Base-by-base conservation (phyloP, 2,113 vertebrate species). In the Eudyptes chrysolophus region DNA sequence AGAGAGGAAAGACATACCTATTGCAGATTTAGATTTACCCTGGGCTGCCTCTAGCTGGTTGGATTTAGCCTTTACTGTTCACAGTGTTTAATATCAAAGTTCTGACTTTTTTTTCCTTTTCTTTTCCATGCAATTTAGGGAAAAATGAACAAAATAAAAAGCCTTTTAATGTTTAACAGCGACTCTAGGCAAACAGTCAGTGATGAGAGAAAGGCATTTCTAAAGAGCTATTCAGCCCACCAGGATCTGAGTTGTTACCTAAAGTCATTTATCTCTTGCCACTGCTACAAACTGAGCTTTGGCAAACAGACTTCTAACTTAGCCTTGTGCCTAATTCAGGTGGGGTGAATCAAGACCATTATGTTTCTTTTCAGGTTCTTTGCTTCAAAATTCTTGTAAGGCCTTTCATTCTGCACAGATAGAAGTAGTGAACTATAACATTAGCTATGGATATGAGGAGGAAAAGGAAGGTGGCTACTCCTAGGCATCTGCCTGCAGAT, bases 41-140 rank as follows among this genome's bases (percentile, higher is more conserved):
- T 84, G 20, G 18, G 17, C 29, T 55, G 24, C 94, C 16, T 88
- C 68, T 78, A 38, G 38, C 51, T 92, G 36, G 42, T 60, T 90
- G 52, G 64, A 77, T 78, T 90, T 66, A 93, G 58, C n/a, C 64
- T 90, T 95, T 95, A 78, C 32, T 78, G 32, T 70, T 97, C 76
- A 92, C 17, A 93, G 64, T 44, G 49, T 60, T 80, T 74, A 70
- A 70, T 70, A 96, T 89, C 68, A 92, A 94, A 94, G 90, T 87
- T 84, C 52, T 81, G 68, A 58, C 8, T 15, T 26, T 46, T 71
- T 74, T 87, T 66, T 51, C 25, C 13, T 19, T 90, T 84, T 55
- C 15, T 84, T 93, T 90, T 78, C 61, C 8, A 7, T 60, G 40
- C 42, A 94, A 78, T 87, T 84, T 92, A 55, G 21, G 24, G 38